These are phyloP conservation scores for Aleiodes testaceus DNA, from an alignment of 2,888 invertebrate species.

Conservation along the genomic window DNA sequence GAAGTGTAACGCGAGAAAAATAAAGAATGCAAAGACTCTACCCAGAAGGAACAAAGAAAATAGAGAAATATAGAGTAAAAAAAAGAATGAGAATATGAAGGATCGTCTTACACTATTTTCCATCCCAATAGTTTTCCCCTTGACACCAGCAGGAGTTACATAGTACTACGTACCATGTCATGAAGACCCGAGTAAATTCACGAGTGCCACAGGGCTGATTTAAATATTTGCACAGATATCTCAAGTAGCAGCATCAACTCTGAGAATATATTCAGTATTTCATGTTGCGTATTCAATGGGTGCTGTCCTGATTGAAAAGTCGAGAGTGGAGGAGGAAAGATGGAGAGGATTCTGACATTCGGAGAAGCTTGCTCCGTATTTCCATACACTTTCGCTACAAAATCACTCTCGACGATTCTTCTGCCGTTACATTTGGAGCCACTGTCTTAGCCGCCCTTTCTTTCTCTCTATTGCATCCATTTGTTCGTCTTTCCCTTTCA, in stretches of 20 bases:
- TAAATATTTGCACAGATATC: conserved; percentile 41
- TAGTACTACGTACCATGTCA: background rate
- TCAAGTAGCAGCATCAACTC: background rate
- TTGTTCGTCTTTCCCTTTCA: conserved; percentile 9
- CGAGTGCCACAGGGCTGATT: conserved; percentile 30
- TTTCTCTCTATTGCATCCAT: conserved; percentile 8
- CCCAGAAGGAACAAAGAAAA: background rate
- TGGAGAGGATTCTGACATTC: conserved; percentile 8
- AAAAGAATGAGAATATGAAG: background rate
- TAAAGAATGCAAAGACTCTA: conserved; percentile 34
- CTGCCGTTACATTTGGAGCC: background rate
- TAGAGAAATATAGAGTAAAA: background rate
- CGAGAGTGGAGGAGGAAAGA: background rate
- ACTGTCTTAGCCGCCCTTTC: conserved; percentile 8
- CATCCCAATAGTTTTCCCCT: conserved; percentile 18
- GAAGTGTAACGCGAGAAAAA: conserved; percentile 29
- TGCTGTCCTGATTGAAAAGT: conserved; percentile 37
- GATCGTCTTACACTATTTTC: conserved; percentile 22
- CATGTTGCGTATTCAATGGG: conserved; percentile 46
- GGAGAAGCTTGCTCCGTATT: background rate
- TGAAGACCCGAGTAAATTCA: background rate
- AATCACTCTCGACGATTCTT: background rate
- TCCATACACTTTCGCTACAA: background rate
- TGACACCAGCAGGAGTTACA: conserved; percentile 8
- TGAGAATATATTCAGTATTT: conserved; percentile 10